Evolutionary conservation across 1,140 invertebrate genomes (phyloP).

Genomic region (Euura saliciscinereae): DNA sequence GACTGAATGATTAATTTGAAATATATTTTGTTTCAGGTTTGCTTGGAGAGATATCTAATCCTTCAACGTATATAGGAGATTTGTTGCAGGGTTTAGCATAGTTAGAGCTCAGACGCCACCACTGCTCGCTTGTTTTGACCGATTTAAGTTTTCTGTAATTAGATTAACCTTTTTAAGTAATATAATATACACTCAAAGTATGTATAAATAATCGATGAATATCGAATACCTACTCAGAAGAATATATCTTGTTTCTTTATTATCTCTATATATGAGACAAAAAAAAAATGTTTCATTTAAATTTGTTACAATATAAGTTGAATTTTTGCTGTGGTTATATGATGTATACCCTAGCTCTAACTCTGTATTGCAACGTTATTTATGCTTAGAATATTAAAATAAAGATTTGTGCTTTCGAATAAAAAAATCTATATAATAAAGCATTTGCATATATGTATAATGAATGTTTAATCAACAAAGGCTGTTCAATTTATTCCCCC

Average conservation of each 20-base stretch:
- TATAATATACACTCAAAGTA: conserved; percentile 5
- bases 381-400: conserved; percentile 33
- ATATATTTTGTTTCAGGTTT: conserved; percentile 62
- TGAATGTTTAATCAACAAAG: no score
- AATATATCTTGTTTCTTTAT: not conserved
- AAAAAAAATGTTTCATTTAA: conserved; percentile 3
- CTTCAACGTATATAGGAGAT: conserved; percentile 65
- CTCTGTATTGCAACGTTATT: conserved; percentile 30
- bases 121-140: conserved; percentile 5
- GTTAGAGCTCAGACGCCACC: conserved; percentile 7
- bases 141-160: conserved; percentile 6
- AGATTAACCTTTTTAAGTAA: conserved; percentile 4
- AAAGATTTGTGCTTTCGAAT: conserved; percentile 41
- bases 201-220: not conserved
- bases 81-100: conserved; percentile 53
- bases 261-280: no score
- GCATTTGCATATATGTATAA: no score
- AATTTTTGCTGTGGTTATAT: conserved; percentile 23
- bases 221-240: not conserved
- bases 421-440: conserved; percentile 16
- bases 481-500: no score
- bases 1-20: not conserved
- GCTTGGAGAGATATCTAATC: conserved; percentile 66
- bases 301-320: conserved; percentile 17
- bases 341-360: conserved; percentile 23